phyloP scores from a whole-genome alignment of 2,113 vertebrate species.

The Turdus rufiventris region DNA sequence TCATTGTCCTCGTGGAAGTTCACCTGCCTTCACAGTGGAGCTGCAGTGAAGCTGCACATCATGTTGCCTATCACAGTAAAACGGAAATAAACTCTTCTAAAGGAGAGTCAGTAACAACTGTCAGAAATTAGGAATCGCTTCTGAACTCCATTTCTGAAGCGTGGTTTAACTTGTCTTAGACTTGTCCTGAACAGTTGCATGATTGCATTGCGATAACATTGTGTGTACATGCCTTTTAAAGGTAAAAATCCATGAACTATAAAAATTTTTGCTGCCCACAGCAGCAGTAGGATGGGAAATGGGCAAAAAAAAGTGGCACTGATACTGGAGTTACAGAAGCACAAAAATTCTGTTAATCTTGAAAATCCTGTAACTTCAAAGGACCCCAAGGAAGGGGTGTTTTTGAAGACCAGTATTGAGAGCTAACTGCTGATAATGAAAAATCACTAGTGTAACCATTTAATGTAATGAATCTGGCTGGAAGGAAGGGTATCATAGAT shows the following conservation, averaged over 20 bases:
- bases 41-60: not conserved
- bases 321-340: not conserved
- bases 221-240: not conserved
- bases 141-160: not conserved
- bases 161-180: not conserved
- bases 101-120: not conserved
- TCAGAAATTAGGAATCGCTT: not conserved
- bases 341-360: not conserved
- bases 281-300: not conserved
- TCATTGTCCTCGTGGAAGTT: not conserved
- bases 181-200: not conserved
- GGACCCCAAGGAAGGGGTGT: not conserved
- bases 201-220: not conserved
- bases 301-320: not conserved
- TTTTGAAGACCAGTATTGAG: not conserved
- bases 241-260: not conserved
- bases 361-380: not conserved
- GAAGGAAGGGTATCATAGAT: not conserved
- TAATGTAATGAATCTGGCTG: not conserved
- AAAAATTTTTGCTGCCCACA: not conserved
- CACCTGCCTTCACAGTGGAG: not conserved
- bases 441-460: not conserved
- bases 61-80: not conserved
- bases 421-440: not conserved
- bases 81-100: not conserved